Base-by-base conservation (phyloP, 2,888 invertebrate species). In the Onchidella celtica region DNA sequence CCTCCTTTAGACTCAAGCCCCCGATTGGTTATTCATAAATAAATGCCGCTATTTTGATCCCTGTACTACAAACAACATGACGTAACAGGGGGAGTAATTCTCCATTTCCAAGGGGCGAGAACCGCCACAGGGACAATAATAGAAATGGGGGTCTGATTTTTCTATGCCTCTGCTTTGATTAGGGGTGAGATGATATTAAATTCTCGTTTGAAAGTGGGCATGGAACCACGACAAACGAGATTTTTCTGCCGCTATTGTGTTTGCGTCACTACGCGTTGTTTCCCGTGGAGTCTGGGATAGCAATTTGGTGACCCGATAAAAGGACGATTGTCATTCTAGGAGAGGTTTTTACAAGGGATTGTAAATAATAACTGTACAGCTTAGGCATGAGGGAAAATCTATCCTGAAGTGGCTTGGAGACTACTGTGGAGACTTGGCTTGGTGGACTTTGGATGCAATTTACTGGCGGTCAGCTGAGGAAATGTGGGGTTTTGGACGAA, bases 191-290 rank as follows among this genome's bases (percentile, higher is more conserved):
- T 68, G 66, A 47, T 68, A 77, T 77, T 77, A 77, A 68, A 77
- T 77, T 77, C 36, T 55, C 68, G 57, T 34, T 27, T 77, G 57
- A 77, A 77, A 68, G 77, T 68, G 68, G 27, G 36, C 77, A 77
- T 57, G 57, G 68, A 77, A 77, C 68, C 77, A 68, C 55, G 59
- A 77, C 77, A 77, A 77, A 77, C 77, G 34, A 68, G 77, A 77
- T 68, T 68, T 77, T 29, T 27, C 36, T 24, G 24, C 68, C 55
- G 32, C 47, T 77, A 77, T 27, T 21, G 77, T 4, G 14, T 57
- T 77, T 55, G 77, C 68, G 77, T 77, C 68, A 77, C 68, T 65
- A 11, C 1, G 36, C 1, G 14, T 2, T n/a, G 32, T 14, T 61
- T 34, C 38, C 38, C 59, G 21, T 59, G 21, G 36, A 34, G 59